Evolutionary conservation across 2,797 vertebrate species (phyloP), one percentile per base, ranked within the genome.

Genomic region (Neosalanx taihuensis): DNA sequence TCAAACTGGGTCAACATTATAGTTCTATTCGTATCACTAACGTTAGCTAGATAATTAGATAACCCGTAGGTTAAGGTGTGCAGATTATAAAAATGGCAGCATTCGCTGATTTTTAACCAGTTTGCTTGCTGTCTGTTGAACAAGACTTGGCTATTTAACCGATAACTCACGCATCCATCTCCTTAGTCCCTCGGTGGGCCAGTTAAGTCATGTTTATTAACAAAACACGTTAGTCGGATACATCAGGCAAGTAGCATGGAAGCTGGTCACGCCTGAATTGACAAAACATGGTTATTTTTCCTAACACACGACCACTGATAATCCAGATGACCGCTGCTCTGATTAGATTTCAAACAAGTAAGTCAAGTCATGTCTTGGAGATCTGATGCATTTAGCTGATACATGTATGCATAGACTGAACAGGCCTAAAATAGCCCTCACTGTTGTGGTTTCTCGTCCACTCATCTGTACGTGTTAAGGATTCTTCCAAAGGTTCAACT

Each of bases 401-500:
- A n/a, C 51, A n/a, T 56, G 18, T 7, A 41, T n/a, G 18, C 17
- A 33, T 20, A 15, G 29, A 35, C 9, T 10, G 2, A 20, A 20
- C 33, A 56, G 18, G 4, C 18, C 15, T 56, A 1, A 20, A 64
- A 20, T 64, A 20, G 4, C 23, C 33, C 7, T 64, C 62, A 23
- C 12, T 35, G 23, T 33, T 29, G 13, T 33, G 0, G 13, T 33
- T 12, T 29, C 30, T 30, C 6, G 51, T 12, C 59, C 33, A 51
- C 49, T 12, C 13, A 67, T 2, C 53, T 13, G 1, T 20, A n/a
- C 12, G 6, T 23, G 13, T 66, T 64, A 66, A 66, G 15, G 26
- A 51, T 69, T 53, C 17, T 5, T 46, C 9, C 35, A 60, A 66
- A 64, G 67, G 53, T 76, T 74, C 70, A 20, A 58, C 61, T 78